Conservation (phyloP, 1,140 invertebrate species). For the Formica selysi region DNA sequence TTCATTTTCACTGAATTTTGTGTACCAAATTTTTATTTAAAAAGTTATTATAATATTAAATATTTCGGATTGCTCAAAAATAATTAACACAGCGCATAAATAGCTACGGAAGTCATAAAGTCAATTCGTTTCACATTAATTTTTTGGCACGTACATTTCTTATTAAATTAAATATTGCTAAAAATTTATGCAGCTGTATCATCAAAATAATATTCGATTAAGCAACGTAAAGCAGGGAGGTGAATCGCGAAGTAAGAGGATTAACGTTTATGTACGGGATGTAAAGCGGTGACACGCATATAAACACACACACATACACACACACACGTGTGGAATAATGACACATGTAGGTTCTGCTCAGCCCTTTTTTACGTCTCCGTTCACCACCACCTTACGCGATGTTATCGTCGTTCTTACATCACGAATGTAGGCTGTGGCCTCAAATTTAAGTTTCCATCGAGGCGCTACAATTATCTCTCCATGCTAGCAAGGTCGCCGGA, state of each 20-base stretch:
- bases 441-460: slow-evolving; percentile 62
- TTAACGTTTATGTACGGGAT: neutral
- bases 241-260: slow-evolving; percentile 38
- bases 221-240: neutral
- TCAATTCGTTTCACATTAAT: neutral
- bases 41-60: slow-evolving; percentile 1
- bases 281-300: neutral
- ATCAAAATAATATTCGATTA: slow-evolving; percentile 11
- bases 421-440: slow-evolving; percentile 69
- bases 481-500: slow-evolving; percentile 1
- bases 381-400: slow-evolving; percentile 43
- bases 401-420: slow-evolving; percentile 73
- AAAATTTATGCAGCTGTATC: slow-evolving; percentile 18
- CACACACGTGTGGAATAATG: slow-evolving; percentile 24
- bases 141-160: neutral
- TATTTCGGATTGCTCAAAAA: neutral
- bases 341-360: slow-evolving; percentile 12
- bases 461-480: slow-evolving; percentile 22
- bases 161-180: neutral
- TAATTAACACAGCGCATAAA: too few species aligned
- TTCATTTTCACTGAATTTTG: neutral
- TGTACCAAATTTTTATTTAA: neutral
- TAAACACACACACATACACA: slow-evolving; percentile 3
- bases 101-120: neutral
- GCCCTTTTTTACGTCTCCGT: slow-evolving; percentile 50